These are phyloP conservation scores for Pogona vitticeps DNA, from an alignment of 2,113 vertebrate species.

Conservation along the genomic window DNA sequence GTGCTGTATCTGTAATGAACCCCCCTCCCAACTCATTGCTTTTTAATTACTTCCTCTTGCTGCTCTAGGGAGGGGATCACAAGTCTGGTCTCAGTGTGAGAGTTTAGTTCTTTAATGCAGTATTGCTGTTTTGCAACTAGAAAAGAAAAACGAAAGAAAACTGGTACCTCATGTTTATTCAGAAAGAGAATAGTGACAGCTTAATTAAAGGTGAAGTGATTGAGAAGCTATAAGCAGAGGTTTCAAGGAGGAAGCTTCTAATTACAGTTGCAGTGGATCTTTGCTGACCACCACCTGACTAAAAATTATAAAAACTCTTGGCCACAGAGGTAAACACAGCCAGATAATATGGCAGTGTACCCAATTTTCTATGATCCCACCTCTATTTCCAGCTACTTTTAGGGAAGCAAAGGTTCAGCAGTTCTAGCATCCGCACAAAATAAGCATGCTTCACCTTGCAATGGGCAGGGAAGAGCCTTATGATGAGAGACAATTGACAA, in stretches of 20 bases:
- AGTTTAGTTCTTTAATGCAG: too few species aligned
- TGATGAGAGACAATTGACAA: too few species aligned
- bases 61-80: too few species aligned
- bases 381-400: not conserved
- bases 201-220: not conserved
- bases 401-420: not conserved
- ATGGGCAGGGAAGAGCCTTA: too few species aligned
- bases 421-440: not conserved
- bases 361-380: not conserved
- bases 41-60: too few species aligned
- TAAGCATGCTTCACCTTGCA: too few species aligned
- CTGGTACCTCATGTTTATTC: too few species aligned
- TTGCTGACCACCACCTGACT: not conserved
- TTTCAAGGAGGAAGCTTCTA: not conserved
- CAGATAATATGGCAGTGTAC: not conserved
- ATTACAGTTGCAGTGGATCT: not conserved
- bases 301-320: not conserved
- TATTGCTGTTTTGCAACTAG: too few species aligned
- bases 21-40: too few species aligned
- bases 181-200: not conserved
- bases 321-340: not conserved
- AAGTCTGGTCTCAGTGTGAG: too few species aligned
- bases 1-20: too few species aligned
- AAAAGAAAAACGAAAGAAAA: too few species aligned
- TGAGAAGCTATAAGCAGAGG: not conserved